Conservation (phyloP, 2,113 vertebrate genomes). For the Cyanoramphus novaezelandiae region DNA sequence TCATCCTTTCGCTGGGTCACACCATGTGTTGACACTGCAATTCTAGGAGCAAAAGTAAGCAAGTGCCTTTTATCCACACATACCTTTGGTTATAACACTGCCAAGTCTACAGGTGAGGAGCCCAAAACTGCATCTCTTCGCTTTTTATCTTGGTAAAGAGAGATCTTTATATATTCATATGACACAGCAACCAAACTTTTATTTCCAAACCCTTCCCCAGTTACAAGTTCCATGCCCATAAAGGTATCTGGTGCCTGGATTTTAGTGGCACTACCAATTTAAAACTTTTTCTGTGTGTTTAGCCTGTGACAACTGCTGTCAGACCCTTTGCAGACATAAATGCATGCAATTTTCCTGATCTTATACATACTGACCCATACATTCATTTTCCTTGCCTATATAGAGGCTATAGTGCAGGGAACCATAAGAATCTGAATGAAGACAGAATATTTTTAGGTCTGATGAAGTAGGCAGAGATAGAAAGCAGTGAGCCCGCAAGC, state of each 20-base stretch:
- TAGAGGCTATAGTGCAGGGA: neutral
- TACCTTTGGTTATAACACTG: neutral
- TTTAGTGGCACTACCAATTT: neutral
- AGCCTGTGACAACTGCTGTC: neutral
- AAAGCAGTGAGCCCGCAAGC: neutral
- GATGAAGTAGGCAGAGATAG: neutral
- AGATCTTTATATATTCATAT: neutral
- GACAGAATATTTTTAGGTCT: neutral
- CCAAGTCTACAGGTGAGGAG: neutral
- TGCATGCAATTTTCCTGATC: neutral
- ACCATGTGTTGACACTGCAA: neutral
- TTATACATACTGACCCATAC: neutral
- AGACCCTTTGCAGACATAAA: neutral
- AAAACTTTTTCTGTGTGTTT: neutral
- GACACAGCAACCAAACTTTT: neutral
- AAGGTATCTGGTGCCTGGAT: neutral
- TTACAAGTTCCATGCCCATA: neutral
- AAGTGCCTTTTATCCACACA: fast-evolving
- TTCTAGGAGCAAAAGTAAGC: neutral
- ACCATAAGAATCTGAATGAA: neutral
- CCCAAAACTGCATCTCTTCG: neutral
- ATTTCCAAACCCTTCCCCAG: neutral
- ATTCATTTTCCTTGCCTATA: neutral
- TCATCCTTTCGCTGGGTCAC: neutral
- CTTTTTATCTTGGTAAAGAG: neutral